Conservation (phyloP, 2,797 vertebrate species). For the Eulemur coronatus region DNA sequence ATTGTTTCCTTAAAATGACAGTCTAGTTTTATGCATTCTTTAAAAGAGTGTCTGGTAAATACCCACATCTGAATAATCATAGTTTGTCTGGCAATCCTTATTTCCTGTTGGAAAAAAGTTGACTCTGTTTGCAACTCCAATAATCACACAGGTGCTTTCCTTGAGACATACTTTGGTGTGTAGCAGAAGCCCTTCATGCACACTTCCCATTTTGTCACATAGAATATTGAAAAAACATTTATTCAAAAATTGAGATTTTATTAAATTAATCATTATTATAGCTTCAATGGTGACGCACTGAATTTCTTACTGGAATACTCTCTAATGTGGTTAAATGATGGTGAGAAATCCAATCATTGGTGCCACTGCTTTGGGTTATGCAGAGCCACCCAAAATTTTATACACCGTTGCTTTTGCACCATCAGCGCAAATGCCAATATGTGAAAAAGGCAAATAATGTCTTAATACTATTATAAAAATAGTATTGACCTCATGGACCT, state of each 20-base stretch:
- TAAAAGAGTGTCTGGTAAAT: not conserved
- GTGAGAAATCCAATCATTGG: not conserved
- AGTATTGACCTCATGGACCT: not conserved
- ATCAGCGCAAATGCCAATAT: not conserved
- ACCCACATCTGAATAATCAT: not conserved
- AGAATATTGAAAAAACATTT: not conserved
- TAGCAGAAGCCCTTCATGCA: not conserved
- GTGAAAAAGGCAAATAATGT: not conserved
- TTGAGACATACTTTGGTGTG: not conserved
- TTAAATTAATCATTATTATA: not conserved
- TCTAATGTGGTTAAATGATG: not conserved
- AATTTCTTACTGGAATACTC: not conserved
- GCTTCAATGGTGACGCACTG: not conserved
- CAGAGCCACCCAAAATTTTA: not conserved
- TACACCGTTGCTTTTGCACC: not conserved
- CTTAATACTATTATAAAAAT: not conserved
- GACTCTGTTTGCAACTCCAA: not conserved
- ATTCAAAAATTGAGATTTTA: not conserved
- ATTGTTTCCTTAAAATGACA: not conserved
- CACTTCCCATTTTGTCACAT: not conserved
- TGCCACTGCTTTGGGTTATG: not conserved
- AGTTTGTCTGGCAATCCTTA: not conserved
- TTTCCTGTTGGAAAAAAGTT: not conserved
- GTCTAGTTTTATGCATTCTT: not conserved
- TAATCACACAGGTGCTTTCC: not conserved